Evolutionary conservation across 2,888 invertebrate genomes (phyloP).

Genomic region (Galerucella pusilla): DNA sequence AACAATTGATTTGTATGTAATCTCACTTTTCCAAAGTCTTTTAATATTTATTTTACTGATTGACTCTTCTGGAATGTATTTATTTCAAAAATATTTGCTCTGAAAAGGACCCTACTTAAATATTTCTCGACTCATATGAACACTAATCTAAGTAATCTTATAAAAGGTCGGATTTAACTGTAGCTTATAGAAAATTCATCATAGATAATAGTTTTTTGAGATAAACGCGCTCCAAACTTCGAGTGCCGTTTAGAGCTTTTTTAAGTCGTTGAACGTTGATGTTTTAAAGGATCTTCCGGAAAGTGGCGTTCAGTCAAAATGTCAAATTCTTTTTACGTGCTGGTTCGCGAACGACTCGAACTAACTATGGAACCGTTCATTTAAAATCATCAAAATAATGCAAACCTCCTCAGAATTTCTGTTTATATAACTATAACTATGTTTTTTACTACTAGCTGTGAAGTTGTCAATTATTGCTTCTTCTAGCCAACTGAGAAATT

Average conservation of each 20-base stretch:
- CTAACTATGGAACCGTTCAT: too few relatives aligned
- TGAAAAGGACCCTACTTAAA: neutral
- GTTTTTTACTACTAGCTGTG: too few relatives aligned
- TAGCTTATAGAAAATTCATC: neutral
- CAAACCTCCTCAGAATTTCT: too few relatives aligned
- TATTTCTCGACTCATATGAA: neutral
- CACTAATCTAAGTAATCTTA: neutral
- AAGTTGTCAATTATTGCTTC: too few relatives aligned
- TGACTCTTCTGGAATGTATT: neutral
- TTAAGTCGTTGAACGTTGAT: neutral
- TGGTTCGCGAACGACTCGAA: too few relatives aligned
- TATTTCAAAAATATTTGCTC: neutral
- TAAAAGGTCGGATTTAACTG: neutral
- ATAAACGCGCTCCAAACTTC: conserved; percentile 4
- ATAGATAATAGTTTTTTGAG: neutral
- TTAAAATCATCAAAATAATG: too few relatives aligned
- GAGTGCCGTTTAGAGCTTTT: neutral
- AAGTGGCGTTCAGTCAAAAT: too few relatives aligned
- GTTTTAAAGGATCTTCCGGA: neutral
- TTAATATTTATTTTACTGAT: neutral
- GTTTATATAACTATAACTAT: too few relatives aligned
- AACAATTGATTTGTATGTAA: too few relatives aligned
- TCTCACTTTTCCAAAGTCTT: neutral
- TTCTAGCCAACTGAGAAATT: too few relatives aligned
- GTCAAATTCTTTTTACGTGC: too few relatives aligned